Percentiles rank a stretch among this genome's conserved stretches.
Conservation (phyloP, 1,140 invertebrate species). For the Cyclargus thomasi region DNA sequence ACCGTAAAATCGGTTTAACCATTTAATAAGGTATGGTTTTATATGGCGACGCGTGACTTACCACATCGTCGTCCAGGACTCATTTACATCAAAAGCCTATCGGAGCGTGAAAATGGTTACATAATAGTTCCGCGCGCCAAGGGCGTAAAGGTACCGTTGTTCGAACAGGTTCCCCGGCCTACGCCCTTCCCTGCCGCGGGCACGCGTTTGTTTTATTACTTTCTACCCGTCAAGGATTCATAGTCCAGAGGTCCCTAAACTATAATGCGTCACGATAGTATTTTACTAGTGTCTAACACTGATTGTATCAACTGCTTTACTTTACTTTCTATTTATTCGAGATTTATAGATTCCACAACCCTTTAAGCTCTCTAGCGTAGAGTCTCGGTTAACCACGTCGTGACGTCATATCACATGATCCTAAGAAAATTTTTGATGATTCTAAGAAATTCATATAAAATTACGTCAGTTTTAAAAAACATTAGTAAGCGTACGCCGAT, state of each 20-base stretch:
- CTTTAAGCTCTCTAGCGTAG: too few relatives aligned
- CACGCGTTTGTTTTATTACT: slow-evolving; percentile 51
- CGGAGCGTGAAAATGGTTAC: slow-evolving; percentile 55
- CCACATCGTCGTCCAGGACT: background rate
- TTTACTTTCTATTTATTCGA: too few relatives aligned
- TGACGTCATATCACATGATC: too few relatives aligned
- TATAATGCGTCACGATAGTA: background rate
- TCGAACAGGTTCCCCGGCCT: slow-evolving; percentile 51
- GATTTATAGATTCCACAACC: too few relatives aligned
- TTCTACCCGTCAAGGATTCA: slow-evolving; percentile 53
- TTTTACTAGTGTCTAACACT: background rate
- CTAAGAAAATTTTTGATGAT: too few relatives aligned
- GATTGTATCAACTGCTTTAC: too few relatives aligned
- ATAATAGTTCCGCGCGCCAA: slow-evolving; percentile 54
- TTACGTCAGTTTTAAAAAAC: too few relatives aligned
- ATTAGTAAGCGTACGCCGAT: too few relatives aligned
- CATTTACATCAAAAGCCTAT: slow-evolving; percentile 28
- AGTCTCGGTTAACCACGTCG: too few relatives aligned
- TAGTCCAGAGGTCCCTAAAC: background rate
- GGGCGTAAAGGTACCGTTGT: slow-evolving; percentile 52
- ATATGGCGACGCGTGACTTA: background rate
- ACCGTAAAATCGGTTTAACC: too few relatives aligned
- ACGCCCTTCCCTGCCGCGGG: slow-evolving; percentile 23
- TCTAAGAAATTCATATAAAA: too few relatives aligned
- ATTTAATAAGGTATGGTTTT: background rate